Base-by-base conservation (phyloP, 2,113 vertebrate species). In the Saimiri boliviensis region DNA sequence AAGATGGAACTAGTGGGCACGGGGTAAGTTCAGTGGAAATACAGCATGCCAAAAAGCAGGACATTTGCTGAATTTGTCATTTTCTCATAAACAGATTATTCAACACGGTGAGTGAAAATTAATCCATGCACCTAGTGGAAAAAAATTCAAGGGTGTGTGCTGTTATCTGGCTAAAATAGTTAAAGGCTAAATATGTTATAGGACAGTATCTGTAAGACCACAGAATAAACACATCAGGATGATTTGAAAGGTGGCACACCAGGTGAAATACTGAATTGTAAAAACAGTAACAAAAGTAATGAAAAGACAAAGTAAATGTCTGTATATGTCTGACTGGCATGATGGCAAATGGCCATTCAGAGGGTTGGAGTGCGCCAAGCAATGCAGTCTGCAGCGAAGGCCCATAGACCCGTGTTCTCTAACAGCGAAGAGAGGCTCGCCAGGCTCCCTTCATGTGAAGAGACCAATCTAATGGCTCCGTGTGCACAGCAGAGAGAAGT, bases 1-100 rank as follows among this genome's bases (percentile, higher is more conserved):
- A 56, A 0, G 7, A 40, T 0, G 0, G 12, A 14, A 2, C 1
- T 3, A 68, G 8, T 0, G 4, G 37, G 23, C 21, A 6, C 0
- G 23, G 45, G 30, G 23, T 9, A 23, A 8, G 84, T 25, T 20
- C 5, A 4, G 7, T 0, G 4, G 49, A 35, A 16, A 23, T 68
- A 68, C 3, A 16, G 32, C 35, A 68, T 68, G 32, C 32, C 2
- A 32, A 19, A 68, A 68, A 42, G 56, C 40, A 30, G 5, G 27
- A 20, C 32, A 16, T 6, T 17, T 3, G 37, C 54, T 93, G 35
- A 47, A 32, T n/a, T 0, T 60, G 68, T 35, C 42, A 71, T 3
- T 45, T 20, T 40, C 60, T 63, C 17, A 32, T 11, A 23, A 54
- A 52, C 6, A 83, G 35, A n/a, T 20, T 32, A 16, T 2, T 52